Base-by-base conservation (phyloP, 1,140 invertebrate genomes). In the Nephila pilipes region DNA sequence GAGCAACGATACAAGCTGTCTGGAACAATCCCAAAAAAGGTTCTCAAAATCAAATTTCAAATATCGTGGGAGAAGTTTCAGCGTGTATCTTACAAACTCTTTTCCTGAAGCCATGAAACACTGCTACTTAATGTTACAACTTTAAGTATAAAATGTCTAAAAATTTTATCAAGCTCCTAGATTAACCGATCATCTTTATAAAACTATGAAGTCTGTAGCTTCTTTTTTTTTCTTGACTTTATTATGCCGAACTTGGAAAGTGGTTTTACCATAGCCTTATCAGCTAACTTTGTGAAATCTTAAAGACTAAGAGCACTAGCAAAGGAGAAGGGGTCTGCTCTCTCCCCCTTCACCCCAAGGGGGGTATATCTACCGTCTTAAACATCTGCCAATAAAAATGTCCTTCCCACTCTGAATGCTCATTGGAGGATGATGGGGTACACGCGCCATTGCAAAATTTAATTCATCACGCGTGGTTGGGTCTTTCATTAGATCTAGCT, bases 381-480 rank as follows among this genome's bases (percentile, higher is more conserved):
- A 85, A 57, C 83, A 85, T 85, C 46, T 85, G 83, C 55, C 57
- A 60, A 85, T 57, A 87, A 87, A 87, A 87, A 63, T 87, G 58
- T 87, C 58, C 38, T 54, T 46, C 22, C 32, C 22, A 38, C 54
- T 46, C 22, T 29, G 16, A 16, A 65, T 87, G 85, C 20, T 87
- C 60, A 87, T 10, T 25, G 18, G 36, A 87, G 85, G 36, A 69
- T 87, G 60, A 87, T 65, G 36, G 46, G 65, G 25, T 32, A 32
- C 60, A 63, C 32, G 85, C 29, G 60, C 85, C 85, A 87, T 69
- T 87, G 85, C 85, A 38, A 87, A 87, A 87, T 87, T 87, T 87
- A 87, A 87, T 87, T 65, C 38, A 1, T 38, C 85, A 69, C 60
- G 85, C 85, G 32, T 87, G 85, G 60, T 36, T 87, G 18, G 20